These are phyloP conservation scores for Odontothrips loti DNA, from an alignment of 2,888 invertebrate species.

Conservation along the genomic window DNA sequence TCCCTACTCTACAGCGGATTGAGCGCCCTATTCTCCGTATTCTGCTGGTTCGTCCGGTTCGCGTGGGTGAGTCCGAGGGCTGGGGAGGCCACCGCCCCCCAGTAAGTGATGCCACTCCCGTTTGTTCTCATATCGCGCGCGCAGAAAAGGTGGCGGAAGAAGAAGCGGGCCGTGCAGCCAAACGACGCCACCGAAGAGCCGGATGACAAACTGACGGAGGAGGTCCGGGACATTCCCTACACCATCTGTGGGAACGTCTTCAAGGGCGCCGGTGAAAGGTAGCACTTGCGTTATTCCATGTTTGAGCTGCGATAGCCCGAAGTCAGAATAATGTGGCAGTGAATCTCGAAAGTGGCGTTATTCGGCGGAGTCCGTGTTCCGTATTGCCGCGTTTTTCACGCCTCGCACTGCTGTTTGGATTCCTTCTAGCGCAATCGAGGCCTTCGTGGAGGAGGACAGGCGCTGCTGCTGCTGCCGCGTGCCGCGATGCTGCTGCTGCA, in stretches of 20 bases:
- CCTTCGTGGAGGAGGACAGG: not conserved
- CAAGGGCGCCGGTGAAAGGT: not conserved
- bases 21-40: not conserved
- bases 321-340: too few species aligned
- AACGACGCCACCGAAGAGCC: not conserved
- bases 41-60: slow-evolving; percentile 15
- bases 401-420: too few species aligned
- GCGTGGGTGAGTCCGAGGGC: not conserved
- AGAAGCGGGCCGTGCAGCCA: not conserved
- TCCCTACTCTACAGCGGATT: not conserved
- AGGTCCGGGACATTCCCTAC: not conserved
- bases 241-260: not conserved
- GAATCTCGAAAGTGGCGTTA: too few species aligned
- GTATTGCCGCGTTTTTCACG: too few species aligned
- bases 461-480: slow-evolving; percentile 3
- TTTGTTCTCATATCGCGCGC: too few species aligned
- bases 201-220: not conserved
- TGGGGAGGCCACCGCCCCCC: not conserved
- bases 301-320: too few species aligned
- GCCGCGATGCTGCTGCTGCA: not conserved
- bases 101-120: too few species aligned
- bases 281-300: too few species aligned
- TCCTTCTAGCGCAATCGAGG: not conserved
- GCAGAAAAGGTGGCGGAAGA: slow-evolving; percentile 1
- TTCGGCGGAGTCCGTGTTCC: too few species aligned